Conservation (phyloP, 35 echinoderm and acorn worm genomes). For the Eucidaris tribuloides region DNA sequence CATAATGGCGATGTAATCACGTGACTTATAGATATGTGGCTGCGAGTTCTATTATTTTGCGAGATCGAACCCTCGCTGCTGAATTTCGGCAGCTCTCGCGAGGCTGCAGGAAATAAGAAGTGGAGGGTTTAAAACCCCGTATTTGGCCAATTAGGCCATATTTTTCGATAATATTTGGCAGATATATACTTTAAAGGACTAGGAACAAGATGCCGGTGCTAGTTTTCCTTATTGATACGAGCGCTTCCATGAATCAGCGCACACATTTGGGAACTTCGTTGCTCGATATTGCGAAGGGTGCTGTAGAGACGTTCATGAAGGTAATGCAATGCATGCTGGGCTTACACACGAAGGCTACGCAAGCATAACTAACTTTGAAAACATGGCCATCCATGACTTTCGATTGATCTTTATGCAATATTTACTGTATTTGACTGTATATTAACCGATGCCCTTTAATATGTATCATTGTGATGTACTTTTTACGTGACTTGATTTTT, state of each 20-base stretch:
- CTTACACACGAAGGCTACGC: too few relatives aligned
- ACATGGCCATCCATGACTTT: too few relatives aligned
- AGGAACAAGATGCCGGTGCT: slow-evolving; percentile 91
- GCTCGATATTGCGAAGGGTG: slow-evolving; percentile 96
- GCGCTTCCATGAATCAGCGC: slow-evolving; percentile 99
- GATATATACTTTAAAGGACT: slow-evolving; percentile 4
- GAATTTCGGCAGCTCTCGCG: slow-evolving; percentile 48
- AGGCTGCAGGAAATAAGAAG: slow-evolving; percentile 26
- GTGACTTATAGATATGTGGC: slow-evolving; percentile 28
- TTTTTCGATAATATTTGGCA: slow-evolving; percentile 28
- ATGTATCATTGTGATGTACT: background rate
- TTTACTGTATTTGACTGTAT: too few relatives aligned
- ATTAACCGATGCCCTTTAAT: too few relatives aligned
- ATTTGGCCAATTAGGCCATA: slow-evolving; percentile 52
- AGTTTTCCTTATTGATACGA: slow-evolving; percentile 99
- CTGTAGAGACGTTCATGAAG: slow-evolving; percentile 99
- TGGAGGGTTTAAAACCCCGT: background rate
- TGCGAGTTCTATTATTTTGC: slow-evolving; percentile 10
- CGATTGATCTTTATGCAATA: too few relatives aligned
- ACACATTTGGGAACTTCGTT: slow-evolving; percentile 96
- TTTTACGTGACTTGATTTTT: slow-evolving; percentile 25
- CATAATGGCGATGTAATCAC: slow-evolving; percentile 1
- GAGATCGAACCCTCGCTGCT: slow-evolving; percentile 1
- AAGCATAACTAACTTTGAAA: too few relatives aligned
- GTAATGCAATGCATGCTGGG: slow-evolving; percentile 55